Conservation (phyloP, 2,113 vertebrate species). For the Dromiciops gliroides region DNA sequence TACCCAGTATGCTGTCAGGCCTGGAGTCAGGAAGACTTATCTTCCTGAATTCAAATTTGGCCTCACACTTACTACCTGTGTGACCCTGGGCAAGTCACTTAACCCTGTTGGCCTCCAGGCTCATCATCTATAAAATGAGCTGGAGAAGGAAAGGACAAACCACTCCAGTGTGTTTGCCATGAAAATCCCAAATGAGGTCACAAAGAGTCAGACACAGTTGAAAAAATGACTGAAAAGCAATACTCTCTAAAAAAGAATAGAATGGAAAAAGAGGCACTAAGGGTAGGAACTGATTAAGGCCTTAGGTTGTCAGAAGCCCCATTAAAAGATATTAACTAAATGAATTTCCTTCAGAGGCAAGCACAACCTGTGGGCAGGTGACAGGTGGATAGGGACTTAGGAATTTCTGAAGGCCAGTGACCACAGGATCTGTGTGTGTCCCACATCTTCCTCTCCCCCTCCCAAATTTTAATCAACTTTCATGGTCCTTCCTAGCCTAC, state of each 20-base stretch:
- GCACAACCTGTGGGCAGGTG: too few relatives aligned
- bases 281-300: slow-evolving; percentile 19
- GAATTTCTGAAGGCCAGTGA: slow-evolving; percentile 28
- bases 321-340: background rate
- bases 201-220: background rate
- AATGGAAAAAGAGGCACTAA: slow-evolving; percentile 29
- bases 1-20: too few relatives aligned
- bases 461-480: background rate
- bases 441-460: slow-evolving; percentile 5
- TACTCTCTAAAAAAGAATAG: background rate
- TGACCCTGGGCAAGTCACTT: too few relatives aligned
- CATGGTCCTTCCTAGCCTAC: background rate
- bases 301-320: slow-evolving; percentile 5
- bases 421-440: background rate
- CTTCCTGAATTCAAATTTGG: too few relatives aligned
- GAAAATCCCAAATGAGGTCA: background rate
- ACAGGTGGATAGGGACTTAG: background rate
- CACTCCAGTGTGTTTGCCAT: background rate
- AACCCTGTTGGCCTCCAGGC: too few relatives aligned
- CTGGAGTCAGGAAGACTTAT: too few relatives aligned
- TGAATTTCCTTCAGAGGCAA: slow-evolving; percentile 12
- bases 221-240: background rate
- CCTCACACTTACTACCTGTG: too few relatives aligned
- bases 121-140: background rate
- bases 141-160: background rate